Evolutionary conservation across 2,797 vertebrate species (phyloP).

Genomic region (Delichon dasypus): DNA sequence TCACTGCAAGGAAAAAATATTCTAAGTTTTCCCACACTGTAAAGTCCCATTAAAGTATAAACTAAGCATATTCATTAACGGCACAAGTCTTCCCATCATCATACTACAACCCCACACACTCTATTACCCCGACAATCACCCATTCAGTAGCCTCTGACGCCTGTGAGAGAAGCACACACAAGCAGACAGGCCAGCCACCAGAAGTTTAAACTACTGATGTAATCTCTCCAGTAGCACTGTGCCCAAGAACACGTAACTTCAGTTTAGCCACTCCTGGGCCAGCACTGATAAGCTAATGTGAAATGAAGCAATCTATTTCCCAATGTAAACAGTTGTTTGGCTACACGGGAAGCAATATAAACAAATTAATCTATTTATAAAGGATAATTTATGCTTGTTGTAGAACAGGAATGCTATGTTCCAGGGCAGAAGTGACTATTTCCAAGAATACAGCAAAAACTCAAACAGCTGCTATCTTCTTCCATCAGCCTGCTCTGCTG

Average conservation of each 20-base stretch:
- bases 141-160: no score
- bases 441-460: neutral
- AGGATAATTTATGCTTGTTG: neutral
- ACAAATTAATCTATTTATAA: slow-evolving; percentile 4
- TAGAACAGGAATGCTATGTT: neutral
- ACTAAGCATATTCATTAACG: neutral
- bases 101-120: neutral
- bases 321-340: slow-evolving; percentile 2
- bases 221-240: neutral
- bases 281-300: neutral
- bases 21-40: neutral
- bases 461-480: neutral
- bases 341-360: neutral
- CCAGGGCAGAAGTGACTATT: neutral
- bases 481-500: neutral
- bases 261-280: neutral
- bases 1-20: neutral
- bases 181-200: neutral
- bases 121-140: fast-evolving
- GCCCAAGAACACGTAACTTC: neutral
- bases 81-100: neutral
- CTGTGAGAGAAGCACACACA: neutral
- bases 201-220: neutral
- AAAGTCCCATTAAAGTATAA: neutral
- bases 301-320: slow-evolving; percentile 8